These are phyloP conservation scores for Numenius phaeopus DNA, from an alignment of 2,797 vertebrate species.

Conservation along the genomic window DNA sequence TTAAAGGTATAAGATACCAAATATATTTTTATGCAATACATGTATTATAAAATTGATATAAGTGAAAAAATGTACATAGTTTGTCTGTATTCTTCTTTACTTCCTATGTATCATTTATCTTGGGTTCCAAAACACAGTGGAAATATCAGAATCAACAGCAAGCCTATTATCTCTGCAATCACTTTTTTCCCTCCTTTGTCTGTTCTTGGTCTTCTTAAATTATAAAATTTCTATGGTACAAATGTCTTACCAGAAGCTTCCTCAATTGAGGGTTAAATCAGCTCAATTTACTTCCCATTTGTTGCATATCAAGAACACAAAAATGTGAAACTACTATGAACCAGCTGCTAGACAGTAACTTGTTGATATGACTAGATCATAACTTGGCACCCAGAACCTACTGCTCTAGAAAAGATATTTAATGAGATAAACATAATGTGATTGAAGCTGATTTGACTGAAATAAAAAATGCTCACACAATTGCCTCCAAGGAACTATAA, in stretches of 20 bases:
- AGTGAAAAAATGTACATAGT: background rate
- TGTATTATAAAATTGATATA: background rate
- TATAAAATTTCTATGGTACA: background rate
- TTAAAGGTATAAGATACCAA: background rate
- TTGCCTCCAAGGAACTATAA: background rate
- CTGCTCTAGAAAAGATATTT: background rate
- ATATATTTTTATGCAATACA: background rate
- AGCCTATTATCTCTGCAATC: background rate
- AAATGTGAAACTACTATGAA: background rate
- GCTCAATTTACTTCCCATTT: background rate
- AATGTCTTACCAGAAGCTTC: background rate
- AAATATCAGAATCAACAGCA: background rate
- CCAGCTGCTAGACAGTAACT: background rate
- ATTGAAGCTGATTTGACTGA: background rate
- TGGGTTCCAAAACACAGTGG: background rate
- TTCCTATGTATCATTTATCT: background rate
- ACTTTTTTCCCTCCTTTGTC: background rate
- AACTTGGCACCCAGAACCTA: background rate
- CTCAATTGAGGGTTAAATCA: background rate
- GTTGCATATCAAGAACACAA: background rate
- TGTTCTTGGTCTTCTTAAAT: background rate
- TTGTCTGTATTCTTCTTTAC: background rate
- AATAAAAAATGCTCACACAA: background rate
- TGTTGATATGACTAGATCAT: background rate
- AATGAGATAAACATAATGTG: background rate